phyloP scores from a whole-genome alignment of 2,797 vertebrate species.

The Notolabrus celidotus region DNA sequence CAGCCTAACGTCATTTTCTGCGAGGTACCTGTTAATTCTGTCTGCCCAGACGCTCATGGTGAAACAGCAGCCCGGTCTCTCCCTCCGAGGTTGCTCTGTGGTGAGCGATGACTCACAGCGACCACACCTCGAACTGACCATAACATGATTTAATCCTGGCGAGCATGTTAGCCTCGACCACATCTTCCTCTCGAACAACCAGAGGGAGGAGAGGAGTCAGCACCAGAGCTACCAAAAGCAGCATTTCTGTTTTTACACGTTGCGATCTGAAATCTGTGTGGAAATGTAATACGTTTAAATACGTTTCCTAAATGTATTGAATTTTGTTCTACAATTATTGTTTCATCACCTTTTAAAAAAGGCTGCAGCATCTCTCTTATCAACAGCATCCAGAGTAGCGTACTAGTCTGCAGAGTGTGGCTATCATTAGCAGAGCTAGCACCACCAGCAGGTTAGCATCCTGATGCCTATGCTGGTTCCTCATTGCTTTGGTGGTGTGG shows the following conservation, averaged over 20 bases:
- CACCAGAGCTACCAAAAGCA: neutral
- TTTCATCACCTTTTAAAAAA: no score
- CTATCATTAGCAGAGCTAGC: no score
- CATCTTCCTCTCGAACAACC: conserved; percentile 48
- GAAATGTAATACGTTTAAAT: no score
- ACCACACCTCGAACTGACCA: conserved; percentile 74
- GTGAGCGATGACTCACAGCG: conserved; percentile 77
- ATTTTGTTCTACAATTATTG: no score
- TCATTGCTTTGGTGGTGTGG: no score
- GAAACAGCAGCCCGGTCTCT: conserved; percentile 37
- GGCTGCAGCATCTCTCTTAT: no score
- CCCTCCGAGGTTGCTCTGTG: conserved; percentile 43
- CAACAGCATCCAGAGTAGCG: no score
- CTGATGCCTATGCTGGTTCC: no score
- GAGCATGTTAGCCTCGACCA: conserved; percentile 54
- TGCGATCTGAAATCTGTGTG: neutral
- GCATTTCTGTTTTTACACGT: neutral
- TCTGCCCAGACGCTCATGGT: conserved; percentile 35
- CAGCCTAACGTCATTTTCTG: conserved; percentile 65
- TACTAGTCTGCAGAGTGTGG: no score
- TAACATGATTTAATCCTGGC: conserved; percentile 69
- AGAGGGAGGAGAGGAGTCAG: conserved; percentile 19
- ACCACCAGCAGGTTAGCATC: no score
- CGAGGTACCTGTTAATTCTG: conserved; percentile 74
- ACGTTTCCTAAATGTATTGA: neutral